Conservation (phyloP, 2,888 invertebrate genomes). For the Troilus luridus region DNA sequence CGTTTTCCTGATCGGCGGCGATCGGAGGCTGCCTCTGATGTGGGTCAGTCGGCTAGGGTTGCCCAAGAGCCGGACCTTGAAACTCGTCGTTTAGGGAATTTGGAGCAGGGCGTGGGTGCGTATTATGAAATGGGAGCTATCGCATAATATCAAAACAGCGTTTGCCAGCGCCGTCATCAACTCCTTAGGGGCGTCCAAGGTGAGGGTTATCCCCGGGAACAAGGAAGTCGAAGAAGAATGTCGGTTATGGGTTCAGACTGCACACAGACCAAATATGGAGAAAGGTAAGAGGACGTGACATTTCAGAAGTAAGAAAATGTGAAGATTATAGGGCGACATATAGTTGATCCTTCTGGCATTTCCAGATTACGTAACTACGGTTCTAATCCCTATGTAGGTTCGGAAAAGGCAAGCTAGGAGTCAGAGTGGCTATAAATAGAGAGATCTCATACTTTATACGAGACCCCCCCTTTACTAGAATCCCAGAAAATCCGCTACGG, state of each 20-base stretch:
- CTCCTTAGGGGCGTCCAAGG: background rate
- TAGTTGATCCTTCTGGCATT: conserved; percentile 38
- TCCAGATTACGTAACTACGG: background rate
- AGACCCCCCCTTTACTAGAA: background rate
- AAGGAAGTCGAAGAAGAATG: background rate
- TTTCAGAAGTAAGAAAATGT: background rate
- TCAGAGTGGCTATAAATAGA: background rate
- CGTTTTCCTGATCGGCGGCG: background rate
- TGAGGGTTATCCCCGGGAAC: background rate
- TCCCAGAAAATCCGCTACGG: background rate
- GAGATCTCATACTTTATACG: background rate
- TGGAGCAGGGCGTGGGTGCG: conserved; percentile 49
- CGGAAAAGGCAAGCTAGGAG: background rate
- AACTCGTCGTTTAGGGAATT: conserved; percentile 31
- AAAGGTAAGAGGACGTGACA: conserved; percentile 12
- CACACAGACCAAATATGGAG: background rate
- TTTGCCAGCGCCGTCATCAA: background rate
- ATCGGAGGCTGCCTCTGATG: background rate
- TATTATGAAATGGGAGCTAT: conserved; percentile 30
- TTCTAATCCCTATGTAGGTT: conserved; percentile 21
- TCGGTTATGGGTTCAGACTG: conserved; percentile 14
- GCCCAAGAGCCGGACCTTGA: conserved; percentile 42
- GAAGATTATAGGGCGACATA: conserved; percentile 22
- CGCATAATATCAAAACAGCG: background rate
- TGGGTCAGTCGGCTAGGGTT: conserved; percentile 31